These are phyloP conservation scores for Noctua pronuba DNA, from an alignment of 2,888 invertebrate genomes.

Conservation along the genomic window DNA sequence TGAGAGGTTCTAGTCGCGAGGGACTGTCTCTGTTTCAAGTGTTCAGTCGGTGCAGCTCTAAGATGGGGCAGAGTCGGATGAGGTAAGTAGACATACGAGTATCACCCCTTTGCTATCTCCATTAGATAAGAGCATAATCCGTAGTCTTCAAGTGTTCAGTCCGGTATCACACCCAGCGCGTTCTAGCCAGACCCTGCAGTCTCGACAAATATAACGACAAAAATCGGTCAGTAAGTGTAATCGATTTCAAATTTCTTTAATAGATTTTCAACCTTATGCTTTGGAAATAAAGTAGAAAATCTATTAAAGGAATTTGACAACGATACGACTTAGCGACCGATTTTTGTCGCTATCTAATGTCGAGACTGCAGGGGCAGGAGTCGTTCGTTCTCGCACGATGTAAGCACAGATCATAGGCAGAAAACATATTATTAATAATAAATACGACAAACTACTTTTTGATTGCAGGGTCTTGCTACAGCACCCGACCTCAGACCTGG, in stretches of 20 bases:
- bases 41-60: conserved; percentile 93
- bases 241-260: no score
- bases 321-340: no score
- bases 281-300: no score
- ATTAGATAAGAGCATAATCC: conserved; percentile 93
- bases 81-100: conserved; percentile 84
- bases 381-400: no score
- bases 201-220: no score
- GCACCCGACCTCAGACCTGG: conserved; percentile 92
- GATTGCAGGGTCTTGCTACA: conserved; percentile 92
- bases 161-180: conserved; percentile 92
- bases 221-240: no score
- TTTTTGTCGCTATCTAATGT: no score
- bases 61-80: conserved; percentile 91
- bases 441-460: neutral
- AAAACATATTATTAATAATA: neutral
- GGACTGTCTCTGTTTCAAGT: conserved; percentile 94
- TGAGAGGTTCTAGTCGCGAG: conserved; percentile 90
- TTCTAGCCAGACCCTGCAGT: conserved; percentile 94
- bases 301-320: no score
- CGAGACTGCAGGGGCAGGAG: no score
- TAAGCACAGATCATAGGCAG: conserved; percentile 70
- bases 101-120: conserved; percentile 60
- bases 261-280: no score
- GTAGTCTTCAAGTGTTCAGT: conserved; percentile 94